phyloP scores from a whole-genome alignment of 2,888 invertebrate genomes.

The Lasioglossum oenotherae region DNA sequence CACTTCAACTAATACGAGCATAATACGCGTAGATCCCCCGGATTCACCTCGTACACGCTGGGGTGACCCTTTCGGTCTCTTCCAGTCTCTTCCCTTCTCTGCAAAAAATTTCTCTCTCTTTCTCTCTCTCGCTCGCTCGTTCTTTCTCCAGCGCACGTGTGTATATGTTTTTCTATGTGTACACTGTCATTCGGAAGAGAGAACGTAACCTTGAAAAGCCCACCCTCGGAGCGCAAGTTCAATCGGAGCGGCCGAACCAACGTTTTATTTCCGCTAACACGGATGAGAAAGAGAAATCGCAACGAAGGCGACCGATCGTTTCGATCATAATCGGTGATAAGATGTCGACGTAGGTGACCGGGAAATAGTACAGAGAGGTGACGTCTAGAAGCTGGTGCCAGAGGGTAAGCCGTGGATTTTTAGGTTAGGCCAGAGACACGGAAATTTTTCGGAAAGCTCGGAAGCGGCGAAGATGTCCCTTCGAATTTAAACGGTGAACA shows the following conservation, averaged over 20 bases:
- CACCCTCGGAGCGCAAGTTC: conserved; percentile 77
- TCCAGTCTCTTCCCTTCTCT: background rate
- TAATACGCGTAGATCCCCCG: background rate
- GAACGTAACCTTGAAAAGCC: conserved; percentile 81
- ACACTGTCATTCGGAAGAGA: conserved; percentile 55
- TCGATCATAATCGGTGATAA: conserved; percentile 48
- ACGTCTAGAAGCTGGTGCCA: conserved; percentile 30
- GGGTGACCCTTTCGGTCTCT: background rate
- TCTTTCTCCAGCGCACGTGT: conserved; percentile 47
- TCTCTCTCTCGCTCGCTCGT: background rate
- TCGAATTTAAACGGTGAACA: conserved; percentile 55
- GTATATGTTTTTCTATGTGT: conserved; percentile 33
- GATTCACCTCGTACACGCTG: background rate
- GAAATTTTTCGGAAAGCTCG: background rate
- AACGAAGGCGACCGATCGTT: background rate
- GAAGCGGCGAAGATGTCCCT: conserved; percentile 39
- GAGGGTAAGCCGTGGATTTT: conserved; percentile 32
- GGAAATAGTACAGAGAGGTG: conserved; percentile 30
- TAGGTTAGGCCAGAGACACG: conserved; percentile 57
- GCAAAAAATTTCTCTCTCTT: background rate
- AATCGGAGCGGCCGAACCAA: conserved; percentile 61
- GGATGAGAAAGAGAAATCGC: background rate
- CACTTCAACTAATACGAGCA: background rate
- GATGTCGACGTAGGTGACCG: conserved; percentile 51
- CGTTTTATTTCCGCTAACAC: conserved; percentile 30